Base-by-base conservation (phyloP, 2,797 vertebrate species). In the Falco berigora region DNA sequence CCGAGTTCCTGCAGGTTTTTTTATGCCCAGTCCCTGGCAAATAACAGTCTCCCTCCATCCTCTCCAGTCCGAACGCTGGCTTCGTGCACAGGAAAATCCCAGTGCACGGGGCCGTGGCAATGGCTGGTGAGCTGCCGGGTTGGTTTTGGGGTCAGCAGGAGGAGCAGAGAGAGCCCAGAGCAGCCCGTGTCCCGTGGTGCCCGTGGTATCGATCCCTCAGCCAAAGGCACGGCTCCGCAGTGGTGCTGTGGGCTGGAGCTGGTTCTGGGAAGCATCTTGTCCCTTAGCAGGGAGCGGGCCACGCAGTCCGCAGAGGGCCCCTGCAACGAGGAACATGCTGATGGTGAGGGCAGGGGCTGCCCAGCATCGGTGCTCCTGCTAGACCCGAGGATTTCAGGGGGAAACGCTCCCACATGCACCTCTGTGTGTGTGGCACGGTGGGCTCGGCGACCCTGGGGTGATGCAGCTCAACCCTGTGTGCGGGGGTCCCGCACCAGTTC, bases 291-390 rank as follows among this genome's bases (percentile, higher is more conserved):
- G 1, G 2, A 20, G n/a, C 2, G 47, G 63, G 2, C 12, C 58
- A 5, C 44, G 8, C 0, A 7, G 49, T 19, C 20, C 5, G 2
- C 21, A 5, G 46, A 23, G 17, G 9, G 27, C n/a, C 21, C 30
- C 34, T 20, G 46, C 0, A 5, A 28, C 2, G 3, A 25, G 64
- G 64, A 49, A 34, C 0, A 3, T 0, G 1, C 32, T 9, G 34
- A 8, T 6, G 46, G 9, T 1, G 15, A 36, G 71, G 46, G 20
- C 64, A 25, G 76, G 30, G 47, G 49, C 47, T 58, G 5, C 68
- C 58, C 63, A 13, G 61, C 34, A 22, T 5, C 1, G 0, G 8
- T 28, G n/a, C 18, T 50, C 8, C 46, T 15, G 40, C 44, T 25
- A 5, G 40, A 28, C 15, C 12, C 1, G 1, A 4, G 24, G 28